Evolutionary conservation across 35 echinoderm and acorn worm genomes (phyloP).

Genomic region (Strongylocentrotus purpuratus): DNA sequence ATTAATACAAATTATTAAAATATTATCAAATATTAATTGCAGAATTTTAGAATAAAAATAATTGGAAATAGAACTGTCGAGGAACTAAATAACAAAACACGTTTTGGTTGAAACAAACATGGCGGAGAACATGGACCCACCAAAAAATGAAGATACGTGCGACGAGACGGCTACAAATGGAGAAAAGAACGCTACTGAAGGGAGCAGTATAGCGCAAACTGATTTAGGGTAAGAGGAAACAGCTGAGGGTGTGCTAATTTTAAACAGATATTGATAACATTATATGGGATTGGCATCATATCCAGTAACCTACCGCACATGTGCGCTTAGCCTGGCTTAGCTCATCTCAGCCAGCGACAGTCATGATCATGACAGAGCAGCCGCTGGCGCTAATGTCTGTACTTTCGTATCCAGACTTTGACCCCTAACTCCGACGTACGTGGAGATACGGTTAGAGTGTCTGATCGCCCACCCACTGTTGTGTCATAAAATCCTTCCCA

Average conservation of each 20-base stretch:
- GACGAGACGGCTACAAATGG: background rate
- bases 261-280: background rate
- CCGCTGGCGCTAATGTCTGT: too few relatives aligned
- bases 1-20: background rate
- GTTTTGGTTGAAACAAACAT: background rate
- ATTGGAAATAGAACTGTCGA: background rate
- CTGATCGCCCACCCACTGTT: too few relatives aligned
- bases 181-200: background rate
- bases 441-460: too few relatives aligned
- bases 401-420: too few relatives aligned
- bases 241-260: background rate
- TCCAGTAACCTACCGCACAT: background rate
- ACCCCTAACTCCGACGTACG: too few relatives aligned
- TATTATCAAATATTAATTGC: background rate
- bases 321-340: background rate
- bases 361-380: background rate
- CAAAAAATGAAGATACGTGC: background rate
- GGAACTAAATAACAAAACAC: background rate
- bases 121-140: slow-evolving; percentile 45
- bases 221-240: background rate
- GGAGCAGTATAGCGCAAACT: background rate
- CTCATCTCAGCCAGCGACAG: background rate
- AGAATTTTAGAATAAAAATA: background rate
- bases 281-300: background rate
- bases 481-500: too few relatives aligned